Evolutionary conservation across 2,888 invertebrate genomes (phyloP).

Genomic region (Stegana nigrithorax): DNA sequence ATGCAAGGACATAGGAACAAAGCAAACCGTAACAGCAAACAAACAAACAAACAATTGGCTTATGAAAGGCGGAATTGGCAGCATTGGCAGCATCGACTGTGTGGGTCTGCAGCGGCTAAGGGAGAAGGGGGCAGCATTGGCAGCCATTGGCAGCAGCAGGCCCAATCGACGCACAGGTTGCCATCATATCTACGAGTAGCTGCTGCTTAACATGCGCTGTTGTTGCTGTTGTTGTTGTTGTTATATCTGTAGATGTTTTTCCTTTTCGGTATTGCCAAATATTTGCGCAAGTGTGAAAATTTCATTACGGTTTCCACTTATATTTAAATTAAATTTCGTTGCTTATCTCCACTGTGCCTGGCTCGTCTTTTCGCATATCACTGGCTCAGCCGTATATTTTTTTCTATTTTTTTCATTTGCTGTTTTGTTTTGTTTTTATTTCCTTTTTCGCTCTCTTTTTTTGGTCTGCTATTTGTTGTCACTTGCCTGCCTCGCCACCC

Average conservation of each 20-base stretch:
- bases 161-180: conserved; percentile 22
- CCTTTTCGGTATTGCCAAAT: conserved; percentile 55
- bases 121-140: too few species aligned
- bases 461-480: background rate
- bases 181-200: conserved; percentile 35
- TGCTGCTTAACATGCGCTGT: background rate
- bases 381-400: conserved; percentile 29
- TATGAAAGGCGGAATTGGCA: conserved; percentile 19
- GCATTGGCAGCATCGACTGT: conserved; percentile 43
- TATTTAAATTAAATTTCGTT: conserved; percentile 60
- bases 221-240: background rate
- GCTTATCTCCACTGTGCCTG: conserved; percentile 14
- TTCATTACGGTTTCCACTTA: conserved; percentile 62
- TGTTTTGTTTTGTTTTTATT: conserved; percentile 40
- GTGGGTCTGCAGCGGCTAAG: background rate
- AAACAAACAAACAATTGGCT: conserved; percentile 52
- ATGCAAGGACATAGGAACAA: conserved; percentile 27
- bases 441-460: conserved; percentile 1
- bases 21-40: conserved; percentile 5
- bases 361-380: conserved; percentile 25
- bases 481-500: too few species aligned
- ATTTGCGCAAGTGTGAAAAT: conserved; percentile 64
- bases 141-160: conserved; percentile 33
- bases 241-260: conserved; percentile 33
- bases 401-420: background rate